Conservation (phyloP, 1,140 invertebrate species). For the Zaprionus ghesquierei region DNA sequence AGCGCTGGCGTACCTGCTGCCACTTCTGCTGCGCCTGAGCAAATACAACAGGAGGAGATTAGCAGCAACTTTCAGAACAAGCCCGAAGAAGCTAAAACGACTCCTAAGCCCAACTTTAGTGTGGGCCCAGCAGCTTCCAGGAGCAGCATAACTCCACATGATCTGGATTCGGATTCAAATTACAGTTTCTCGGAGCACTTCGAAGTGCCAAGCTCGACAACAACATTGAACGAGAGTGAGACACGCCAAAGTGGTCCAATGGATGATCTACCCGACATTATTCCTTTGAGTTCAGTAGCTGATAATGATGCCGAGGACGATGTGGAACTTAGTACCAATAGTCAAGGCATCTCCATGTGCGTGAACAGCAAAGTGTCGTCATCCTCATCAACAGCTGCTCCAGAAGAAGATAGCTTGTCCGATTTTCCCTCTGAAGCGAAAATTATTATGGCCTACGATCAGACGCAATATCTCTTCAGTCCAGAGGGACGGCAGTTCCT, state of each 20-base stretch:
- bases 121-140: background rate
- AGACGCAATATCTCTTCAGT: slow-evolving; percentile 82
- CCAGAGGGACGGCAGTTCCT: slow-evolving; percentile 83
- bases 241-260: slow-evolving; percentile 17
- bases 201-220: slow-evolving; percentile 61
- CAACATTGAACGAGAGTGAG: background rate
- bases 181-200: slow-evolving; percentile 82
- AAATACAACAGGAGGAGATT: slow-evolving; percentile 41
- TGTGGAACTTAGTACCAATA: background rate
- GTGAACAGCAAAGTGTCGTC: slow-evolving; percentile 29
- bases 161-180: slow-evolving; percentile 76
- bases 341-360: slow-evolving; percentile 68
- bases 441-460: slow-evolving; percentile 83
- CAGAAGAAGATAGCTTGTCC: background rate
- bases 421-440: slow-evolving; percentile 76
- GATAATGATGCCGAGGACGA: slow-evolving; percentile 9
- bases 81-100: background rate
- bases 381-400: background rate
- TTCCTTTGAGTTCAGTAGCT: slow-evolving; percentile 44
- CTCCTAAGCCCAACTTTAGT: background rate
- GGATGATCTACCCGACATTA: slow-evolving; percentile 63
- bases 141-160: slow-evolving; percentile 31
- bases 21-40: background rate
- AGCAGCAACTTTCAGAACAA: slow-evolving; percentile 30
- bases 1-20: no score